Evolutionary conservation across 1,140 invertebrate genomes (phyloP).

Genomic region (Anadara kagoshimensis): DNA sequence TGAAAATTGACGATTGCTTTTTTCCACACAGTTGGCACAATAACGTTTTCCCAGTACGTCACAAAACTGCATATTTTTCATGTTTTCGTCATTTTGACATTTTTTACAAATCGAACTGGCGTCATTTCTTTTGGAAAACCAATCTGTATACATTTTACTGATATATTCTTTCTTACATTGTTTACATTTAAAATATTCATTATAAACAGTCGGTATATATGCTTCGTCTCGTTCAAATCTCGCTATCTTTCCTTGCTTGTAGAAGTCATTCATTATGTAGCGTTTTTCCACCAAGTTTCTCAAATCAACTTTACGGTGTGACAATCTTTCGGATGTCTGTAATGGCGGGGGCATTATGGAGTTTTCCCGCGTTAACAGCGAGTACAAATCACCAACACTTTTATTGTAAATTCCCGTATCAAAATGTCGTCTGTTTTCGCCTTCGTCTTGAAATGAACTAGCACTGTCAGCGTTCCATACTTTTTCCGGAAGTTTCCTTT

Average conservation of each 20-base stretch:
- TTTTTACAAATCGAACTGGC: slow-evolving; percentile 11
- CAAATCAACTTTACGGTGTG: slow-evolving; percentile 7
- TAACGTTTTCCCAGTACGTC: slow-evolving; percentile 38
- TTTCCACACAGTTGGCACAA: slow-evolving; percentile 33
- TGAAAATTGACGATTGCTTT: slow-evolving; percentile 28
- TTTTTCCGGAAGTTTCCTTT: too few relatives aligned
- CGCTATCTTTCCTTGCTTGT: slow-evolving; percentile 15
- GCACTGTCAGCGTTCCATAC: too few relatives aligned
- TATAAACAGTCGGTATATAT: slow-evolving; percentile 22
- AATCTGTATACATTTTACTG: slow-evolving; percentile 26
- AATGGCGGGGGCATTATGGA: slow-evolving; percentile 21
- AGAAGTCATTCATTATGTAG: slow-evolving; percentile 25
- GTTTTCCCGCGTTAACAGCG: slow-evolving; percentile 19
- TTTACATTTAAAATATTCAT: slow-evolving; percentile 23
- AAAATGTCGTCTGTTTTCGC: too few relatives aligned
- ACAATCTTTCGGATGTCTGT: slow-evolving; percentile 15
- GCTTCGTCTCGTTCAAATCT: slow-evolving; percentile 38
- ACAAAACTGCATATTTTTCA: slow-evolving; percentile 28
- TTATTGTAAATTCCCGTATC: slow-evolving; percentile 10
- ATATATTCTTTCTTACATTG: slow-evolving; percentile 32
- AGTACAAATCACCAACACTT: slow-evolving; percentile 11
- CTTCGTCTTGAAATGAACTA: too few relatives aligned
- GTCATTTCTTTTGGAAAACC: slow-evolving; percentile 17
- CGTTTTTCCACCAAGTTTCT: slow-evolving; percentile 25
- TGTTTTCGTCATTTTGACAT: not conserved